These are phyloP conservation scores for Odontocolon sp. DNA, from an alignment of 2,888 invertebrate genomes.

Conservation along the genomic window DNA sequence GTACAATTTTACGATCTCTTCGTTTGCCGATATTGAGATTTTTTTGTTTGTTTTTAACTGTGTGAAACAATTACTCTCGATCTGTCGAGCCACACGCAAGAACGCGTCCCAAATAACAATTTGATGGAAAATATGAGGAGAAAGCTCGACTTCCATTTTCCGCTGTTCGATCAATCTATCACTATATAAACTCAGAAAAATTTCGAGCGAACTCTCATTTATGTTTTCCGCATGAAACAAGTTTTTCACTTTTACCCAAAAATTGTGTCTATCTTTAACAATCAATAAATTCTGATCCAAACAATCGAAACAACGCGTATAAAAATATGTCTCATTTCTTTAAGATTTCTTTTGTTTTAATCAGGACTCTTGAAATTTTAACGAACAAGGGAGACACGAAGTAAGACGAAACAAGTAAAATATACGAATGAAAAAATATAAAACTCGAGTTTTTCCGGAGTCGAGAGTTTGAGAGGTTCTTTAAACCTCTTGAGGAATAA, in stretches of 20 bases:
- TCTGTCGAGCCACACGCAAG: neutral
- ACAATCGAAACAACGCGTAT: too few relatives aligned
- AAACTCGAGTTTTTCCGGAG: neutral
- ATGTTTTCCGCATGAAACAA: neutral
- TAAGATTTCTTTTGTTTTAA: too few relatives aligned
- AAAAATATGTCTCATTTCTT: too few relatives aligned
- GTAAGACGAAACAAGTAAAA: neutral
- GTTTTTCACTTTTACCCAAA: neutral
- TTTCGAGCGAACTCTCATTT: conserved; percentile 10
- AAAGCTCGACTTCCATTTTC: neutral
- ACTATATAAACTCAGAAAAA: conserved; percentile 11
- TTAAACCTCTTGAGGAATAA: neutral
- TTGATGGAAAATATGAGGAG: conserved; percentile 32
- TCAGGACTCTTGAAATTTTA: neutral
- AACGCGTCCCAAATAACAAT: conserved; percentile 17
- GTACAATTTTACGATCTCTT: conserved; percentile 13
- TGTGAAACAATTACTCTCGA: conserved; percentile 21
- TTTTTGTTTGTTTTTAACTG: neutral
- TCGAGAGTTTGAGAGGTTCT: neutral
- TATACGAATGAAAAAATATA: too few relatives aligned
- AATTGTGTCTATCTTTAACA: too few relatives aligned
- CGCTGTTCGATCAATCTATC: conserved; percentile 12
- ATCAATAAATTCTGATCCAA: too few relatives aligned
- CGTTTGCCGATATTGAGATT: neutral
- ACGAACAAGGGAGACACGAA: neutral